These are phyloP conservation scores for Troides oblongomaculatus DNA, from an alignment of 2,888 invertebrate genomes.

Conservation along the genomic window DNA sequence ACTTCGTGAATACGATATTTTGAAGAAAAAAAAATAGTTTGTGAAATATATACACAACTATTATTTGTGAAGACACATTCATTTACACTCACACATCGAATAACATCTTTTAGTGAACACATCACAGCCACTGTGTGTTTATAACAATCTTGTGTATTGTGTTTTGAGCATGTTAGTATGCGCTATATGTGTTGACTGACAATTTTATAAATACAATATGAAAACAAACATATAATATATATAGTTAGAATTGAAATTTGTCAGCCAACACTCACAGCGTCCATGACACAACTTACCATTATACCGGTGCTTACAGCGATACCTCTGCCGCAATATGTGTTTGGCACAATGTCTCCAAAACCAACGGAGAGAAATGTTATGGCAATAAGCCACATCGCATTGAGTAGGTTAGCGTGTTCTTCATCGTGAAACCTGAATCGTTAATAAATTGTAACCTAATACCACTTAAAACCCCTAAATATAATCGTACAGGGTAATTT, in stretches of 20 bases:
- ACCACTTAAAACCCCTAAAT: conserved; percentile 50
- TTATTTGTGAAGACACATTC: conserved; percentile 36
- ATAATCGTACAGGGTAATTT: not conserved
- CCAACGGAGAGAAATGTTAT: conserved; percentile 99
- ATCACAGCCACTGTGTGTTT: conserved; percentile 42
- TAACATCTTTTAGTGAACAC: conserved; percentile 42
- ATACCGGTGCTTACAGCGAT: conserved; percentile 99
- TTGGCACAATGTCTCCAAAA: conserved; percentile 99
- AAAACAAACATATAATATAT: not conserved
- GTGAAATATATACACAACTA: conserved; percentile 7
- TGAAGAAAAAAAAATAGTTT: not conserved
- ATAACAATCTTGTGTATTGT: conserved; percentile 64
- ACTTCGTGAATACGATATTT: not conserved
- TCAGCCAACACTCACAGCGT: conserved; percentile 73
- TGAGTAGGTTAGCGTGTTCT: conserved; percentile 98
- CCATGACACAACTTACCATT: conserved; percentile 90
- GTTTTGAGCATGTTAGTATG: conserved; percentile 56
- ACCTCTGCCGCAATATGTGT: conserved; percentile 99
- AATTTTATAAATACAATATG: conserved; percentile 6
- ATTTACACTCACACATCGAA: conserved; percentile 47
- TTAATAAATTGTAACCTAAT: conserved; percentile 73
- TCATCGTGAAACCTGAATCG: conserved; percentile 96
- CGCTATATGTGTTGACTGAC: conserved; percentile 72
- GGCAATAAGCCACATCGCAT: conserved; percentile 99
- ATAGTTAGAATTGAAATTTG: conserved; percentile 31